A percentile compares a stretch with the other conserved stretches of the same genome.
phyloP scores from a whole-genome alignment of 2,888 invertebrate species.

The Trachelus tabidus region DNA sequence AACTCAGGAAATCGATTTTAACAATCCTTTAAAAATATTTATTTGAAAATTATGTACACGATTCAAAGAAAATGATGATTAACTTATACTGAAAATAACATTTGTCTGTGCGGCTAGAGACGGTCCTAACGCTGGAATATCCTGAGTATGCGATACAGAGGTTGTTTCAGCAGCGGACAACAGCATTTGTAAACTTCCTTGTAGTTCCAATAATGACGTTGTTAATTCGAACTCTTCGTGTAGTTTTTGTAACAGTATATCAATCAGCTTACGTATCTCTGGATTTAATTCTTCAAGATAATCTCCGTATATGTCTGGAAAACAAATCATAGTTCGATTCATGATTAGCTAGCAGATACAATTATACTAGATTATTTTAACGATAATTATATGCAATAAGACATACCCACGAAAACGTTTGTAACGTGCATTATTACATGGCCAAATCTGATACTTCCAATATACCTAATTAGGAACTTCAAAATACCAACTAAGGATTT shows the following conservation, averaged over 20 bases:
- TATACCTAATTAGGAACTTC: conserved; percentile 79
- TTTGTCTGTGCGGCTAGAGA: conserved; percentile 66
- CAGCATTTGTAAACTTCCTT: conserved; percentile 78
- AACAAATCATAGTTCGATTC: conserved; percentile 3
- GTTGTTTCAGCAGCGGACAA: conserved; percentile 69
- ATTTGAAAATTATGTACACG: conserved; percentile 41
- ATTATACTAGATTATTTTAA: not conserved
- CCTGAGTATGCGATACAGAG: conserved; percentile 32
- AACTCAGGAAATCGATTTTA: not conserved
- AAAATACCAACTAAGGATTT: conserved; percentile 76
- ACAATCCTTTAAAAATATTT: conserved; percentile 16
- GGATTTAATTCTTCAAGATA: conserved; percentile 73
- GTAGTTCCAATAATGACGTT: conserved; percentile 73
- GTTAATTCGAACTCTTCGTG: conserved; percentile 77
- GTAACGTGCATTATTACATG: conserved; percentile 80
- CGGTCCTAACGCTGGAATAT: conserved; percentile 46
- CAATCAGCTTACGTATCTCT: conserved; percentile 72
- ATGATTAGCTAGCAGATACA: not conserved
- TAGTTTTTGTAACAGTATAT: conserved; percentile 72
- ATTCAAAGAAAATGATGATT: conserved; percentile 36
- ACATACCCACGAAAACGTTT: conserved; percentile 76
- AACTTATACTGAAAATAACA: conserved; percentile 51
- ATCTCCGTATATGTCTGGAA: conserved; percentile 75
- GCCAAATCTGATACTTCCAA: conserved; percentile 81
- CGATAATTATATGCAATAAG: not conserved